phyloP scores from a whole-genome alignment of 92 coral and sea anemone genomes.

The Porites evermanni region DNA sequence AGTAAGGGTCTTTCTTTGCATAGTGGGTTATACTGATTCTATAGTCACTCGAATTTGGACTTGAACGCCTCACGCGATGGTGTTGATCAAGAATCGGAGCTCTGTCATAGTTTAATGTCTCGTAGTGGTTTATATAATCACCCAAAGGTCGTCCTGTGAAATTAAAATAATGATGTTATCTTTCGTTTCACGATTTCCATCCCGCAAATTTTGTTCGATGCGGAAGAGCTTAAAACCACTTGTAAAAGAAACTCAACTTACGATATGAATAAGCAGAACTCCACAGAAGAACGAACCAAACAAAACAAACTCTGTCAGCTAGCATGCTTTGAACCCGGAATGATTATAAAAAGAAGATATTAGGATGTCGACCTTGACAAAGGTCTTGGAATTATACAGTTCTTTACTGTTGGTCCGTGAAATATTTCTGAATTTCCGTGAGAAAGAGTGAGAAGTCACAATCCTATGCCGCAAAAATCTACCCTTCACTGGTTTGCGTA shows the following conservation, averaged over 20 bases:
- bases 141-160: constrained; percentile 84
- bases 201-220: background rate
- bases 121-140: constrained; percentile 85
- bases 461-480: background rate
- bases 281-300: constrained; percentile 31
- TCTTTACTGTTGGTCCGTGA: background rate
- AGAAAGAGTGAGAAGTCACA: background rate
- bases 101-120: constrained; percentile 86
- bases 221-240: constrained; percentile 3
- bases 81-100: constrained; percentile 65
- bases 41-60: constrained; percentile 9
- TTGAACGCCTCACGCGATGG: constrained; percentile 87
- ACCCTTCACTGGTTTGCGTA: constrained; percentile 17
- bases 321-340: constrained; percentile 30
- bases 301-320: constrained; percentile 43
- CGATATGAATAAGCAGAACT: constrained; percentile 52
- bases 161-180: constrained; percentile 11
- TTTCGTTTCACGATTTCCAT: background rate
- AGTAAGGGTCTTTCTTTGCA: too few species aligned
- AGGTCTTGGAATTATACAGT: background rate
- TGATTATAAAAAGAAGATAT: background rate
- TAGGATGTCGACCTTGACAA: background rate
- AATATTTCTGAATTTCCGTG: background rate
- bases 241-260: constrained; percentile 46
- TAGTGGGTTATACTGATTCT: too few species aligned